Base-by-base conservation (phyloP, 37 sponge, comb jelly and placozoan species). In the Beroe forskalii region DNA sequence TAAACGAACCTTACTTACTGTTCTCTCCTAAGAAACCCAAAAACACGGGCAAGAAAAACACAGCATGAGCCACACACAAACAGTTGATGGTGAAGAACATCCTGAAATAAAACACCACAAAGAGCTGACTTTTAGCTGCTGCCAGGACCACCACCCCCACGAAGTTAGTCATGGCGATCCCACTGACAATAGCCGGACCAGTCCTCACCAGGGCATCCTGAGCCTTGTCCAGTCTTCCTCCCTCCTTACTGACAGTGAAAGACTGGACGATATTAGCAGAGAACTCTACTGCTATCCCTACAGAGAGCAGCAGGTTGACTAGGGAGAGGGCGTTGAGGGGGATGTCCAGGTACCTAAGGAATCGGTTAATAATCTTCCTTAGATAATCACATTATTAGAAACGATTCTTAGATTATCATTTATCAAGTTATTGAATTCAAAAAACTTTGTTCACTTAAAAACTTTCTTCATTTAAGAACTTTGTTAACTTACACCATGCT, bases 121-220 rank as follows among this genome's bases (percentile, higher is more conserved):
- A 80, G 12, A 80, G 55, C 86, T 80, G 86, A 4, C 40, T 38
- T 24, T 80, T 80, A 1, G 86, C 86, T 2, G 86, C 86, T 22
- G 86, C 86, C 19, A 80, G 30, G 3, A 80, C 55, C 8, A 80
- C 40, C 44, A 80, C 86, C n/a, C 86, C 86, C 8, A 80, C 86
- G 42, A 80, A 80, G 86, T 80, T 80, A 17, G 86, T 80, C 86
- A 80, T 80, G 86, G 86, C 86, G 42, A 80, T 80, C 25, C 86
- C 86, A 80, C 55, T 44, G 43, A 80, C 31, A 23, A 80, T 80
- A 17, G 86, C 86, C 23, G 86, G 86, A 27, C 86, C 86, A 24
- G 86, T 80, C 55, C 27, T 80, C 30, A 35, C 35, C 44, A 80
- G 48, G 48, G 86, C 86, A 43, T 42, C 30, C 3, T 48, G 8